Percentiles rank a stretch among this genome's conserved stretches.
Conservation (phyloP, 2,113 vertebrate species). For the Ginglymostoma cirratum region DNA sequence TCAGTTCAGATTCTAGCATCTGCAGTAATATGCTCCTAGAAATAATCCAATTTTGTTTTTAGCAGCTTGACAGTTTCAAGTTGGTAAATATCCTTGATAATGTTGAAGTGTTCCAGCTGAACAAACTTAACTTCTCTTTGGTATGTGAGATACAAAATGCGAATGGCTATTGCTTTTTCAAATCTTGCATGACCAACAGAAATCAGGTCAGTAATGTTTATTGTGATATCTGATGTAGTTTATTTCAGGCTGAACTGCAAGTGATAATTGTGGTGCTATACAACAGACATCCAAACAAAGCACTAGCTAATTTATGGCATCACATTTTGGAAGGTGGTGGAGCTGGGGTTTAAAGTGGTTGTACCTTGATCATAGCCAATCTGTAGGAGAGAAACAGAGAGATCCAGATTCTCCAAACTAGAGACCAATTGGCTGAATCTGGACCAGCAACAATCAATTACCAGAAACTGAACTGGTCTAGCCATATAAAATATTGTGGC, state of each 20-base stretch:
- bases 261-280: background rate
- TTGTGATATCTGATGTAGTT: too few relatives aligned
- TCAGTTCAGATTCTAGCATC: too few relatives aligned
- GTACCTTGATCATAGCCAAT: background rate
- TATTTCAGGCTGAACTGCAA: background rate
- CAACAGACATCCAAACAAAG: background rate
- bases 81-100: background rate
- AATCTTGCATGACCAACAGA: background rate
- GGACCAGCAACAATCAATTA: too few relatives aligned
- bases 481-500: too few relatives aligned
- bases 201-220: background rate
- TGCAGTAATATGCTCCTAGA: too few relatives aligned
- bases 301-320: background rate
- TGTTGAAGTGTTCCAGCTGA: conserved; percentile 18
- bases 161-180: background rate
- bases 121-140: background rate
- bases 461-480: too few relatives aligned
- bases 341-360: background rate
- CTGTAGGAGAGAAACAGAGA: background rate
- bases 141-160: background rate
- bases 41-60: background rate
- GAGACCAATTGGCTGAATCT: background rate
- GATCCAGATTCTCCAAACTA: background rate
- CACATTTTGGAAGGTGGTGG: background rate
- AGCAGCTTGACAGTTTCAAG: background rate